Evolutionary conservation across 53 echinoderm and acorn worm species (phyloP).

Genomic region (Antedon mediterranea): DNA sequence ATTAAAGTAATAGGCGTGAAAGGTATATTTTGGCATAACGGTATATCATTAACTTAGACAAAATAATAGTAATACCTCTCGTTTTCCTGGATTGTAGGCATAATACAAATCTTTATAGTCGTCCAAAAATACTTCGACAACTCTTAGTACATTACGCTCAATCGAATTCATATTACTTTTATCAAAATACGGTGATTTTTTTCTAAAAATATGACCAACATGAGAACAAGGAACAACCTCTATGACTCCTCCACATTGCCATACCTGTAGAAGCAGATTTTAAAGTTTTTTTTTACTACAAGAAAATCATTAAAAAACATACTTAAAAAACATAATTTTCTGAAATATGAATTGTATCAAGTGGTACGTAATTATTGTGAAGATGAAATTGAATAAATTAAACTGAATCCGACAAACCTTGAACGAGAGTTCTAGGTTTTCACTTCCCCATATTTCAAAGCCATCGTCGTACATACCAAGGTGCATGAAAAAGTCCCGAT

Average conservation of each 20-base stretch:
- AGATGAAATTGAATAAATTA: no score
- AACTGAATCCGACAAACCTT: no score
- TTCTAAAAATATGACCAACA: conserved; percentile 94
- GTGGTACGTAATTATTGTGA: no score
- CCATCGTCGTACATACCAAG: not conserved
- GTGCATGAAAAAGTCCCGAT: not conserved
- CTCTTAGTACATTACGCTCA: conserved; percentile 79
- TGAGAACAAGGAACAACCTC: conserved; percentile 96
- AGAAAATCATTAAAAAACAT: no score
- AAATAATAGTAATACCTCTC: not conserved
- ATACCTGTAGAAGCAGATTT: conserved; percentile 38
- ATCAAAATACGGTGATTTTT: conserved; percentile 83
- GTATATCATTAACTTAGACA: no score
- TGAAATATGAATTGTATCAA: no score
- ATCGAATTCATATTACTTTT: conserved; percentile 24
- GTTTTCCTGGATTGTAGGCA: not conserved
- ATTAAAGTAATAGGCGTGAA: no score
- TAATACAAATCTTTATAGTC: conserved; percentile 91
- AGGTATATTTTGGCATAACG: no score
- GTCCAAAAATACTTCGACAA: conserved; percentile 96
- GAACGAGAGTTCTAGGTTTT: not conserved
- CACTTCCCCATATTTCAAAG: not conserved
- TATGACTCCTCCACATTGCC: conserved; percentile 95
- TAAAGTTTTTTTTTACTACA: no score
- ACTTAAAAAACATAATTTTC: no score